Conservation (phyloP, 2,797 vertebrate species). For the Crocodylus rhombifer region DNA sequence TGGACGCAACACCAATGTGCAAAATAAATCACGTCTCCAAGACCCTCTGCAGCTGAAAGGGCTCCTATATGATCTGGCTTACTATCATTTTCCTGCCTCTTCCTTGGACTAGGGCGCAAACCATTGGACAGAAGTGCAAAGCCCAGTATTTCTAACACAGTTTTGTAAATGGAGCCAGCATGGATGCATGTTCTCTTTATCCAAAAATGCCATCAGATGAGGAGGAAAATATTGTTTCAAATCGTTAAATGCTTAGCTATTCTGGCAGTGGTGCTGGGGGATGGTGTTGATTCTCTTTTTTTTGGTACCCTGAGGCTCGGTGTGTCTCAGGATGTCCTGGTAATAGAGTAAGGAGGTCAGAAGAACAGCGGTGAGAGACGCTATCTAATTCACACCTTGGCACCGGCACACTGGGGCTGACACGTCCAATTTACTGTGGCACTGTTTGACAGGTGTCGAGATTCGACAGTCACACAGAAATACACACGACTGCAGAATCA, state of each 20-base stretch:
- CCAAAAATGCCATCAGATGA: neutral
- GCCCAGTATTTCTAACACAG: neutral
- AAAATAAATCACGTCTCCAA: neutral
- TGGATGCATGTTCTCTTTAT: slow-evolving; percentile 11
- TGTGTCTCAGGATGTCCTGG: slow-evolving; percentile 39
- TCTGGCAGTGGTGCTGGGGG: neutral
- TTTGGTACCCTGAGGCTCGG: slow-evolving; percentile 27
- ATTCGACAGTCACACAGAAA: slow-evolving; percentile 47
- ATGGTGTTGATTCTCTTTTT: neutral
- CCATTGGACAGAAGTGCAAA: neutral
- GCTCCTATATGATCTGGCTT: neutral
- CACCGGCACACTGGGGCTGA: slow-evolving; percentile 63
- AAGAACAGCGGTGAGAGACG: slow-evolving; percentile 43
- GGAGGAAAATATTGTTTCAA: neutral
- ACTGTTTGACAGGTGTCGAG: slow-evolving; percentile 76
- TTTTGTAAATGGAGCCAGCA: neutral
- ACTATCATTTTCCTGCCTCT: neutral
- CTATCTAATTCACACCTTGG: slow-evolving; percentile 79
- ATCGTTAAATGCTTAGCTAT: neutral
- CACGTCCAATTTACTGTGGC: slow-evolving; percentile 76
- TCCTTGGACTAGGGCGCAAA: neutral
- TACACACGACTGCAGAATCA: slow-evolving; percentile 22
- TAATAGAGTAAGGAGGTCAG: slow-evolving; percentile 58
- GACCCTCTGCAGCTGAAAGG: neutral
- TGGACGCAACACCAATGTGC: slow-evolving; percentile 15